These are phyloP conservation scores for Seladonia tumulorum DNA, from an alignment of 2,888 invertebrate species.

Conservation along the genomic window DNA sequence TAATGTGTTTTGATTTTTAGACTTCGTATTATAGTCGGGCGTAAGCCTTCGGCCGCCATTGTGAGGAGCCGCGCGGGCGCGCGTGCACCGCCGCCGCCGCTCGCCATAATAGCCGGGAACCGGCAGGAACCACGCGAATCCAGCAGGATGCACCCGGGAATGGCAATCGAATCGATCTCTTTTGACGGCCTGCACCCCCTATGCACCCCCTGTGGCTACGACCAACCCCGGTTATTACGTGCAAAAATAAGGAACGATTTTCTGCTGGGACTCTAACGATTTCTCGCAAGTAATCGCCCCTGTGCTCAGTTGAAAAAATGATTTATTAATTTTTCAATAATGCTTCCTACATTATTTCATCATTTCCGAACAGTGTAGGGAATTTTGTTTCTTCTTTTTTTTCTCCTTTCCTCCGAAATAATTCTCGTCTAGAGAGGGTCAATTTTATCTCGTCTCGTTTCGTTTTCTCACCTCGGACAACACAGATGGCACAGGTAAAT, in stretches of 20 bases:
- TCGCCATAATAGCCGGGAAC: constrained; percentile 53
- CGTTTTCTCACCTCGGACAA: neutral
- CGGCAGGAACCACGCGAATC: constrained; percentile 54
- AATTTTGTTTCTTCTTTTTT: neutral
- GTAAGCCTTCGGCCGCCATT: constrained; percentile 75
- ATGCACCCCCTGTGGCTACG: constrained; percentile 31
- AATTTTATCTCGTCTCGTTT: neutral
- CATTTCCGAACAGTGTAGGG: neutral
- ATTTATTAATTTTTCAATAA: neutral
- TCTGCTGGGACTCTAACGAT: neutral
- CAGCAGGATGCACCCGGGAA: constrained; percentile 41
- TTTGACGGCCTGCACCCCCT: constrained; percentile 34
- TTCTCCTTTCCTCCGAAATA: neutral
- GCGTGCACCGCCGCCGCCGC: constrained; percentile 31
- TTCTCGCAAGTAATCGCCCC: neutral
- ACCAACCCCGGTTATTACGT: constrained; percentile 26
- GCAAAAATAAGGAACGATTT: constrained; percentile 25
- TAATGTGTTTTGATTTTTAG: constrained; percentile 84
- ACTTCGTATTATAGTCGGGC: constrained; percentile 80
- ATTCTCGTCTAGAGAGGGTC: neutral
- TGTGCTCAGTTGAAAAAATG: neutral
- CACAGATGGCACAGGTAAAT: neutral
- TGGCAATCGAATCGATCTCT: constrained; percentile 61
- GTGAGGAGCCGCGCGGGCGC: constrained; percentile 68
- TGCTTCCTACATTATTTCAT: neutral